Conservation (phyloP, 2,113 vertebrate genomes). For the Raja brachyura region DNA sequence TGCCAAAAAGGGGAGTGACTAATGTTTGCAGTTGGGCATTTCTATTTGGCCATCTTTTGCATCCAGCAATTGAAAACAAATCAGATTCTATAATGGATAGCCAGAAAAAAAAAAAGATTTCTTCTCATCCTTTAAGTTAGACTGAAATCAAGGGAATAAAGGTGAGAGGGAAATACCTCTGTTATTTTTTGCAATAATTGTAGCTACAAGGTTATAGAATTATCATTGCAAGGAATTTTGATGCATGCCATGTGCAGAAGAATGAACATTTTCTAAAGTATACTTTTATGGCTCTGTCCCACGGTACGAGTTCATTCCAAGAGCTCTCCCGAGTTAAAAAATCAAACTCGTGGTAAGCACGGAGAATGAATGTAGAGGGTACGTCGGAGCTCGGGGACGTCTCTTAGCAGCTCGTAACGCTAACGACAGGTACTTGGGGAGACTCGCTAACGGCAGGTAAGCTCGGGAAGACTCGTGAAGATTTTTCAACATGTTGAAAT, state of each 20-base stretch:
- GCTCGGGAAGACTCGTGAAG: too few relatives aligned
- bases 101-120: not conserved
- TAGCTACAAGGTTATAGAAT: not conserved
- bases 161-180: not conserved
- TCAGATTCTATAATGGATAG: not conserved
- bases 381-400: too few relatives aligned
- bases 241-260: not conserved
- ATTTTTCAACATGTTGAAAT: too few relatives aligned
- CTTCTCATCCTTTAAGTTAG: not conserved
- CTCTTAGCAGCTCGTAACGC: too few relatives aligned
- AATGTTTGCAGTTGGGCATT: slow-evolving; percentile 5
- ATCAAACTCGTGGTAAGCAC: too few relatives aligned
- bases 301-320: too few relatives aligned
- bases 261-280: not conserved
- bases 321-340: too few relatives aligned
- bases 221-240: not conserved
- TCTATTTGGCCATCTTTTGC: not conserved
- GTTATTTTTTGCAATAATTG: not conserved
- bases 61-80: not conserved
- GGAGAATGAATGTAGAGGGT: too few relatives aligned
- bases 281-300: too few relatives aligned
- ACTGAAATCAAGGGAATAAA: not conserved
- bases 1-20: slow-evolving; percentile 21
- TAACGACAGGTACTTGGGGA: too few relatives aligned
- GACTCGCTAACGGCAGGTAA: too few relatives aligned